phyloP scores from a whole-genome alignment of 2,888 invertebrate genomes.

The Patella pellucida region DNA sequence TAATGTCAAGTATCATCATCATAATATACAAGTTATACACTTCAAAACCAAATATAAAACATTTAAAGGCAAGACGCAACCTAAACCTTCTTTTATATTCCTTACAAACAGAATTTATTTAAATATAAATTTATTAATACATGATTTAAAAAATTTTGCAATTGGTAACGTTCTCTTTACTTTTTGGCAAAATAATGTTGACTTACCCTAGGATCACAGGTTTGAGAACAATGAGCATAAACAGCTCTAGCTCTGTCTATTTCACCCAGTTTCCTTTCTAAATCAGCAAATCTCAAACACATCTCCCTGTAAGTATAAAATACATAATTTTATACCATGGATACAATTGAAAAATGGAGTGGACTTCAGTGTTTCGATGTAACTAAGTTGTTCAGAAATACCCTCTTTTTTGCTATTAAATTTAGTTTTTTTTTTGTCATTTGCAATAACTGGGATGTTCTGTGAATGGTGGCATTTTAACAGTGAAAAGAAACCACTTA shows the following conservation, averaged over 20 bases:
- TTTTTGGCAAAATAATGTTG: not conserved
- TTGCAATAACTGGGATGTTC: no score
- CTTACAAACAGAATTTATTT: not conserved
- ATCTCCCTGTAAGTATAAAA: slow-evolving; percentile 80
- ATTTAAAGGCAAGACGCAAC: no score
- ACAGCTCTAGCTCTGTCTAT: slow-evolving; percentile 97
- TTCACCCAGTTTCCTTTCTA: slow-evolving; percentile 98
- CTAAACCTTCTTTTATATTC: not conserved
- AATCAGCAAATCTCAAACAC: slow-evolving; percentile 95
- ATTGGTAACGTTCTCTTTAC: no score
- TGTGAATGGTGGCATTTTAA: no score
- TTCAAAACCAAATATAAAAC: no score
- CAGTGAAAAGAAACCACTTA: no score
- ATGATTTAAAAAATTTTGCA: not conserved
- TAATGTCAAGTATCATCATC: no score
- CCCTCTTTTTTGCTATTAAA: no score
- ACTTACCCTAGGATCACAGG: slow-evolving; percentile 95
- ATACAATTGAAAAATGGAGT: not conserved
- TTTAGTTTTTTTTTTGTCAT: no score
- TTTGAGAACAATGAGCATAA: slow-evolving; percentile 98
- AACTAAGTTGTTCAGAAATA: no score
- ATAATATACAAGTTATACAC: no score
- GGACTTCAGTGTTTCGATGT: no score
- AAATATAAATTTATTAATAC: slow-evolving; percentile 4
- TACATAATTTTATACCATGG: not conserved